Conservation (phyloP, 2,888 invertebrate genomes). For the Drosophila dives region DNA sequence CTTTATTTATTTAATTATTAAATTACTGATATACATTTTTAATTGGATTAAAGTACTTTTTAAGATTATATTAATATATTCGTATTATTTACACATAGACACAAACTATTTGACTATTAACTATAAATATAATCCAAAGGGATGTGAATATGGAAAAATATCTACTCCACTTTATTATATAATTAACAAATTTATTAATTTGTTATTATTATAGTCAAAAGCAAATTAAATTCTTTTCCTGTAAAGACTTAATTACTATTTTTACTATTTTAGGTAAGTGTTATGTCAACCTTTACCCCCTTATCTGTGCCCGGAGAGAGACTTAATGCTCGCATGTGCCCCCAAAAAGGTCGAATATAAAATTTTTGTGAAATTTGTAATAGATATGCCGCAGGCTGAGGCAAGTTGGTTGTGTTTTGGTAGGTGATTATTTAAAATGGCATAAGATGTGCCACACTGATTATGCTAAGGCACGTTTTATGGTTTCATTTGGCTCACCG, state of each 20-base stretch:
- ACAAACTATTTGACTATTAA: background rate
- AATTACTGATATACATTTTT: background rate
- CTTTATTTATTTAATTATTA: background rate
- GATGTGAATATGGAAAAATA: background rate
- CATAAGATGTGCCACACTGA: constrained; percentile 63
- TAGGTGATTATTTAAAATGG: constrained; percentile 72
- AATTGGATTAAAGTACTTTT: background rate
- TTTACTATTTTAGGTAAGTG: background rate
- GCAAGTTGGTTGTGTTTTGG: constrained; percentile 31
- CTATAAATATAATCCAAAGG: background rate
- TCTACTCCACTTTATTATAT: background rate
- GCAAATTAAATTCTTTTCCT: background rate
- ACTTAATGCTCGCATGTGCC: background rate
- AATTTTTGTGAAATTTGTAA: constrained; percentile 14
- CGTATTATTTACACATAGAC: background rate
- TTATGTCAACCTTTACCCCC: background rate
- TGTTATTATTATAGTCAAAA: background rate
- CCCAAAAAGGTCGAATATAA: background rate
- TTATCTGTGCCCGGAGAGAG: background rate
- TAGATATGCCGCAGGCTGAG: constrained; percentile 13
- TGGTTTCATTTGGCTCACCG: constrained; percentile 26
- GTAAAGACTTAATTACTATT: background rate
- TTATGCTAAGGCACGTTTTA: constrained; percentile 64
- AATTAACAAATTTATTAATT: background rate
- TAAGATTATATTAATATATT: background rate